Base-by-base conservation (phyloP, 2,888 invertebrate species). In the Nomada fabriciana region DNA sequence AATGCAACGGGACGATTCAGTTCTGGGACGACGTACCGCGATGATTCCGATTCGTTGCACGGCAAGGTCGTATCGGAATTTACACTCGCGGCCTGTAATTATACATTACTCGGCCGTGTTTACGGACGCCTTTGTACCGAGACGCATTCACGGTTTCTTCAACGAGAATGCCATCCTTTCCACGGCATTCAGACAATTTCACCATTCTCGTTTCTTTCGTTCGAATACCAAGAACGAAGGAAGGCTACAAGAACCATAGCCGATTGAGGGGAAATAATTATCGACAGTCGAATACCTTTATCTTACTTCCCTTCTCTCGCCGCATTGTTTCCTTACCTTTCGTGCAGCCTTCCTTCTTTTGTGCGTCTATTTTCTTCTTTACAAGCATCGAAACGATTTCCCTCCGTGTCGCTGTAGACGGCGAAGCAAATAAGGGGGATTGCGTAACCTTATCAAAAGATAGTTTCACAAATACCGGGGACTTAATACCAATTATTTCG, bases 21-120 rank as follows among this genome's bases (percentile, higher is more conserved):
- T 61, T 20, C 10, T 11, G 18, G 70, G 57, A 68, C 57, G 43
- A 68, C 18, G 25, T 47, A 11, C 5, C 52, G 52, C 15, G 75
- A 25, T 59, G 69, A 72, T 63, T 57, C 25, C 73, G 29, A 59
- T 59, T 25, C 15, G 57, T 60, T 25, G 43, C 42, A 52, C 18
- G 9, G 61, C 80, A 80, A 84, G 84, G 84, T 67, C 76, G 57
- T 76, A 76, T 83, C 64, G 84, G 84, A 71, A 84, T 70, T 71
- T 83, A 70, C 75, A 65, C 53, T 67, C 52, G 65, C 60, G 42
- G 53, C 25, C 50, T 60, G 63, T 71, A 76, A 83, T 83, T 83
- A 83, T 63, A 72, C 63, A 59, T 82, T 53, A 65, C 69, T 13
- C 9, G 60, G 50, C 36, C 43, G 69, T 77, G 76, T 73, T 72